These are phyloP conservation scores for Staurois parvus DNA, from an alignment of 2,797 vertebrate genomes.

Conservation along the genomic window DNA sequence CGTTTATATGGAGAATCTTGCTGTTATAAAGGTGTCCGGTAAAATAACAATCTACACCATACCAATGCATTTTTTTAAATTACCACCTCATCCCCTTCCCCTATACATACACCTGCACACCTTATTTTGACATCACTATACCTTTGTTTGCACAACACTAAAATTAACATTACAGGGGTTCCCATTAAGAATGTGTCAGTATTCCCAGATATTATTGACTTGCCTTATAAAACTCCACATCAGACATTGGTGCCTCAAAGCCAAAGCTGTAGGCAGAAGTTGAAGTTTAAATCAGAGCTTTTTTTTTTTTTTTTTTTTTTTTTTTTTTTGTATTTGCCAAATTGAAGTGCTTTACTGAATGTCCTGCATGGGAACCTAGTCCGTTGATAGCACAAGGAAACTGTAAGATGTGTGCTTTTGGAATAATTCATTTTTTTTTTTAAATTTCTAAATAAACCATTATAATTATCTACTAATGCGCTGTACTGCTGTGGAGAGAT, in stretches of 20 bases:
- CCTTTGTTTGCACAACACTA: constrained; percentile 37
- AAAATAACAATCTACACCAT: constrained; percentile 62
- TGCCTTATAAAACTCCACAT: constrained; percentile 78
- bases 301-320: constrained; percentile 50
- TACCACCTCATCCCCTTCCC: constrained; percentile 5
- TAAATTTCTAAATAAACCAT: constrained; percentile 47
- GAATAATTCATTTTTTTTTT: constrained; percentile 67
- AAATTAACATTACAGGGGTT: constrained; percentile 65
- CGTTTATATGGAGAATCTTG: constrained; percentile 64
- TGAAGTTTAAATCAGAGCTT: not conserved
- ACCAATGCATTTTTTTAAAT: constrained; percentile 65
- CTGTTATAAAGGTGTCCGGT: constrained; percentile 69
- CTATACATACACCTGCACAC: not conserved
- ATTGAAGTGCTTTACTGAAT: constrained; percentile 71
- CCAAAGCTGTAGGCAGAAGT: constrained; percentile 73
- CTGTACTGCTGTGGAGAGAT: constrained; percentile 70
- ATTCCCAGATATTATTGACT: constrained; percentile 75
- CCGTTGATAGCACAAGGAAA: constrained; percentile 64
- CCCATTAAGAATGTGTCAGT: constrained; percentile 70
- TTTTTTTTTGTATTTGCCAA: constrained; percentile 70
- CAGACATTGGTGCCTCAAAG: constrained; percentile 77
- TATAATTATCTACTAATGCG: constrained; percentile 56
- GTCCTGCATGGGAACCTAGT: constrained; percentile 66
- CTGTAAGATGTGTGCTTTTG: constrained; percentile 69
- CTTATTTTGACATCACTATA: not conserved